Conservation (phyloP, 2,888 invertebrate genomes). For the Notodonta ziczac region DNA sequence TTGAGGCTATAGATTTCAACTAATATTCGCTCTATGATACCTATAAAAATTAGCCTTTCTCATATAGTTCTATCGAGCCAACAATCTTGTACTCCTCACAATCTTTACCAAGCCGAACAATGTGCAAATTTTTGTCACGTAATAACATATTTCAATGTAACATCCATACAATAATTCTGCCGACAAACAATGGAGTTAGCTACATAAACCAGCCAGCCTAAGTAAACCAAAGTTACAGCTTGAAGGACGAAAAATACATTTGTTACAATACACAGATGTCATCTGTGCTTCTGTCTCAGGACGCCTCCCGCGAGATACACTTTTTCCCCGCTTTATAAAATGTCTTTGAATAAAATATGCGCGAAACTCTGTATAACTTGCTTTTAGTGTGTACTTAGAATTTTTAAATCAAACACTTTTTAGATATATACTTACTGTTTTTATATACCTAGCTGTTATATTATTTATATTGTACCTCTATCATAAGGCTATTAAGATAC, state of each 20-base stretch:
- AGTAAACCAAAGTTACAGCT: neutral
- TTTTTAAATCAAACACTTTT: neutral
- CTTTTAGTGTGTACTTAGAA: neutral
- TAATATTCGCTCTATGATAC: too few relatives aligned
- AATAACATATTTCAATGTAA: too few relatives aligned
- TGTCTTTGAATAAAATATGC: slow-evolving; percentile 2
- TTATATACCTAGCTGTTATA: too few relatives aligned
- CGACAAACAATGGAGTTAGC: neutral
- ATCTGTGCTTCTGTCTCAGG: neutral
- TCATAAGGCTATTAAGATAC: too few relatives aligned
- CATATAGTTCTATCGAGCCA: too few relatives aligned
- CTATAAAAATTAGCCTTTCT: too few relatives aligned
- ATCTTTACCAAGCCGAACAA: too few relatives aligned
- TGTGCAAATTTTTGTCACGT: too few relatives aligned
- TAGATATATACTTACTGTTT: neutral
- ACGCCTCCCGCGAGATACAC: neutral
- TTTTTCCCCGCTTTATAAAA: neutral
- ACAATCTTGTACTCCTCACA: too few relatives aligned
- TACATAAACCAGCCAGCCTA: neutral
- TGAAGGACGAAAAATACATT: slow-evolving; percentile 3
- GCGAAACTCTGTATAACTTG: neutral
- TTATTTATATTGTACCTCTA: too few relatives aligned
- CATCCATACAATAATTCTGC: neutral
- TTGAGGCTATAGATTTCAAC: too few relatives aligned
- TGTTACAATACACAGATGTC: neutral